Conservation (phyloP, 2,888 invertebrate species). For the Fabriciana adippe region DNA sequence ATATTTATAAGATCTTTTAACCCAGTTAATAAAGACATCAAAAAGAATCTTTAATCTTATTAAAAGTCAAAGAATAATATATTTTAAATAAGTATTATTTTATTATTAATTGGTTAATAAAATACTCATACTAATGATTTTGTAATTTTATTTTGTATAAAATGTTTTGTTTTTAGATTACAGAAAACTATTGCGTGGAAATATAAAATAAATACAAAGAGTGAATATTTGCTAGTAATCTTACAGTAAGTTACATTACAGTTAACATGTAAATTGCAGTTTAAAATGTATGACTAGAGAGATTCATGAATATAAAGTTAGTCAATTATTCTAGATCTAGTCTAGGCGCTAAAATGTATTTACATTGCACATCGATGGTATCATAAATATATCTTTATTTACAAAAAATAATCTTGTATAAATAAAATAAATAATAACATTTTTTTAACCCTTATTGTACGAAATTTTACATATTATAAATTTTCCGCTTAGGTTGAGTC, state of each 20-base stretch:
- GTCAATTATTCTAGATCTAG: conserved; percentile 30
- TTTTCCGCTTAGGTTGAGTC: background rate
- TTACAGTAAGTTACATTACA: background rate
- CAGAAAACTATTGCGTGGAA: background rate
- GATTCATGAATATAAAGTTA: conserved; percentile 11
- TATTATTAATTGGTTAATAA: background rate
- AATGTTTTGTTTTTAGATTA: conserved; percentile 9
- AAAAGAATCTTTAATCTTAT: no score
- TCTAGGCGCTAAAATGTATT: conserved; percentile 29
- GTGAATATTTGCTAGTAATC: background rate
- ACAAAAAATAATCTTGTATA: conserved; percentile 19
- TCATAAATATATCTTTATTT: conserved; percentile 29
- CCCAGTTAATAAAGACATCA: no score
- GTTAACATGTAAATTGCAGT: background rate
- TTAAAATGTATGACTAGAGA: conserved; percentile 28
- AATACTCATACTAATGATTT: no score
- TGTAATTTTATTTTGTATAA: conserved; percentile 9
- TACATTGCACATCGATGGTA: conserved; percentile 51
- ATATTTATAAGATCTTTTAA: no score
- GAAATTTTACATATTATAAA: background rate
- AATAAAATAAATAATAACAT: background rate
- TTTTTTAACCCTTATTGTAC: background rate
- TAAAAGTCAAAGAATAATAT: no score
- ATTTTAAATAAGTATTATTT: no score
- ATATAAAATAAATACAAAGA: conserved; percentile 9